Evolutionary conservation across 1,140 invertebrate genomes (phyloP), one percentile per base, ranked within the genome.

Genomic region (Eupristina koningsbergeri): DNA sequence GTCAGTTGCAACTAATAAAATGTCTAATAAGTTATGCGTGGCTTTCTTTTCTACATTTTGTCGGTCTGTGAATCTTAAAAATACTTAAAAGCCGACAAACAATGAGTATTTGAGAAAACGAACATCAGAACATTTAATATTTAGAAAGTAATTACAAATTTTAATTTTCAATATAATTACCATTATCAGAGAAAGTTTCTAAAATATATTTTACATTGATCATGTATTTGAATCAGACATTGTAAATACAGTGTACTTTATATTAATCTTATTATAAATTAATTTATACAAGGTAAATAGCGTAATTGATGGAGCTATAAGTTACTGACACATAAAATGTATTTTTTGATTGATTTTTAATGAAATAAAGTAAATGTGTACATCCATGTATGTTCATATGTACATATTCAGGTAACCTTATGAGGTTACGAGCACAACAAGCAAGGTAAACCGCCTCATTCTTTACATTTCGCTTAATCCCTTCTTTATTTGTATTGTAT

Each of bases 1-100:
- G 29, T 31, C 31, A 29, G 22, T 75, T 58, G 79, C 34, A 73
- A 80, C 17, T 6, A 8, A 22, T 26, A 31, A 22, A 69, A 39
- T n/a, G n/a, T 13, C 0, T 71, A 41, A 71, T 71, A 64, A 63
- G 15, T 26, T 39, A 13, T 41, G 34, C 15, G 36, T 45, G 47
- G 64, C 64, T 80, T 80, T 80, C 78, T 69, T 67, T 80, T 80
- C 53, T 71, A 17, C n/a, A n/a, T 9, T 58, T n/a, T 64, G 61
- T 64, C 5, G 61, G 3, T 26, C 22, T 26, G 22, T 26, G 53
- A n/a, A 15, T 31, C n/a, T 29, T 31, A 34, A 67, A 7, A 67
- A 67, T 67, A 36, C 15, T 67, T 7, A 41, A 71, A 22, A 41
- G 7, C 22, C 31, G 36, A n/a, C 22, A 71, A 71, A 36, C 36